Evolutionary conservation across 2,113 vertebrate genomes (phyloP).

Genomic region (Phyllostomus discolor): DNA sequence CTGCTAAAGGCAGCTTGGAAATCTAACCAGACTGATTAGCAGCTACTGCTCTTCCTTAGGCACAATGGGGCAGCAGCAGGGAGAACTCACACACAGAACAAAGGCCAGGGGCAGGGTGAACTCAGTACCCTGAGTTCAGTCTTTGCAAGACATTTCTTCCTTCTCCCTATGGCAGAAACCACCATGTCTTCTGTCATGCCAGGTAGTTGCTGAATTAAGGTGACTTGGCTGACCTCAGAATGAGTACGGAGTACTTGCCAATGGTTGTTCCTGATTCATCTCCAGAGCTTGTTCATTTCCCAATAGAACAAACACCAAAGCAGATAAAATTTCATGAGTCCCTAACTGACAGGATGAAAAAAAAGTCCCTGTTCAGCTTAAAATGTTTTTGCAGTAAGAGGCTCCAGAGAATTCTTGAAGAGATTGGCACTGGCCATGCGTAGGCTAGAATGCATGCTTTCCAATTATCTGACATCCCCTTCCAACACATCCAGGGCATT

Average conservation of each 20-base stretch:
- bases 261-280: constrained; percentile 43
- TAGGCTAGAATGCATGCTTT: constrained; percentile 81
- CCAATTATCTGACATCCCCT: constrained; percentile 86
- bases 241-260: neutral
- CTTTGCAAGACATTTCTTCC: neutral
- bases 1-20: neutral
- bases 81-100: neutral
- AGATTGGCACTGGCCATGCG: constrained; percentile 77
- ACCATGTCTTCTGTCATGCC: neutral
- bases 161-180: neutral
- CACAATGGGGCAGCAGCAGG: neutral
- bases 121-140: neutral
- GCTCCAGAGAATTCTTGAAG: constrained; percentile 78
- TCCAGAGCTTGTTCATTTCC: constrained; percentile 65
- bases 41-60: neutral
- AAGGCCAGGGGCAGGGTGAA: neutral
- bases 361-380: constrained; percentile 51
- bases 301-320: constrained; percentile 68
- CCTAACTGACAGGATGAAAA: constrained; percentile 55
- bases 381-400: constrained; percentile 65
- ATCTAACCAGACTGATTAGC: neutral
- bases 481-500: constrained; percentile 81
- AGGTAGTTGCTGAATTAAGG: neutral
- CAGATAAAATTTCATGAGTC: constrained; percentile 70
- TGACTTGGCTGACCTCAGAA: constrained; percentile 22